Percentiles rank a stretch among this genome's conserved stretches.
phyloP scores from a whole-genome alignment of 35 echinoderm and acorn worm species.

The Holothuria glaberrima region DNA sequence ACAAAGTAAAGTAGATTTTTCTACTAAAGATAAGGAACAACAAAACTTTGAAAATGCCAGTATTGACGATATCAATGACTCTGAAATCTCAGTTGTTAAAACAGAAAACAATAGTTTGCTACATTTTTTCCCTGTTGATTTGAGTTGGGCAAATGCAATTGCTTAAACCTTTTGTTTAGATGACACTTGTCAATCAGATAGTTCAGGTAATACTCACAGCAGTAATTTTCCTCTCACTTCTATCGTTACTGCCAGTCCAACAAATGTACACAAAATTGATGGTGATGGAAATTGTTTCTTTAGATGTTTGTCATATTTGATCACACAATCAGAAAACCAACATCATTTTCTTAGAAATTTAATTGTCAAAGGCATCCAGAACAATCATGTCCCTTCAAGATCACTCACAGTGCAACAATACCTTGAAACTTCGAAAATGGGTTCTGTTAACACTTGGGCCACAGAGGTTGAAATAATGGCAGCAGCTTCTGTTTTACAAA shows the following conservation, averaged over 20 bases:
- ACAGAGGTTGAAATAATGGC: slow-evolving; percentile 55
- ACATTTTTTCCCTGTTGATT: slow-evolving; percentile 31
- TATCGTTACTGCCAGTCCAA: not conserved
- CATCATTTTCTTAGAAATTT: slow-evolving; percentile 13
- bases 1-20: not conserved
- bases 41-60: not conserved
- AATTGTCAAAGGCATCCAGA: not conserved
- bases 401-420: slow-evolving; percentile 23
- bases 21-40: too few species aligned
- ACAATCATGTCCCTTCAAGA: not conserved
- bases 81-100: not conserved
- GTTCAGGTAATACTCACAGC: not conserved
- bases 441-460: slow-evolving; percentile 10
- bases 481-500: slow-evolving; percentile 36
- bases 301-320: slow-evolving; percentile 27
- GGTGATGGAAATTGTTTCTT: slow-evolving; percentile 52
- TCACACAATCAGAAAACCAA: slow-evolving; percentile 10
- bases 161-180: not conserved
- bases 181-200: not conserved
- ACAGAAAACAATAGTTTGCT: not conserved
- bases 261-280: not conserved
- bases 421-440: slow-evolving; percentile 1
- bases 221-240: not conserved
- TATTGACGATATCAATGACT: not conserved
- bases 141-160: not conserved